Conservation (phyloP, 2,888 invertebrate species). For the Ligdia adustata region DNA sequence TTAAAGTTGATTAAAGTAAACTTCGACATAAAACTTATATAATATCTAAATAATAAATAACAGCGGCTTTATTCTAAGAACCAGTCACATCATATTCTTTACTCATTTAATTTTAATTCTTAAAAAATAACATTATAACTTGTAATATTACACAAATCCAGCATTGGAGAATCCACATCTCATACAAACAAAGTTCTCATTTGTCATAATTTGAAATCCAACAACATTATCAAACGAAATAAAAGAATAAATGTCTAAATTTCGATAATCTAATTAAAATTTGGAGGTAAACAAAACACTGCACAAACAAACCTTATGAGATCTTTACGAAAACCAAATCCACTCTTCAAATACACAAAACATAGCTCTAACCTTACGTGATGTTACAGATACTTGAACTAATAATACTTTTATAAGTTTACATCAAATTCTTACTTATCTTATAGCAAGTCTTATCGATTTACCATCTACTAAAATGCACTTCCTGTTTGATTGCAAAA, state of each 20-base stretch:
- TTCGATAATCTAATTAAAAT: constrained; percentile 73
- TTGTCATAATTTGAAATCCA: constrained; percentile 52
- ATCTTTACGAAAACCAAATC: constrained; percentile 84
- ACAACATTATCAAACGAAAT: constrained; percentile 49
- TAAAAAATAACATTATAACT: constrained; percentile 24
- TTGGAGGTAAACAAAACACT: constrained; percentile 83
- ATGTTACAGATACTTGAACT: constrained; percentile 60
- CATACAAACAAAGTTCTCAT: constrained; percentile 46
- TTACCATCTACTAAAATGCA: constrained; percentile 14
- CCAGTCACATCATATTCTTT: constrained; percentile 62
- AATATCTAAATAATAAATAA: constrained; percentile 79
- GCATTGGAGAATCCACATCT: constrained; percentile 53
- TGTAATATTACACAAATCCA: constrained; percentile 45
- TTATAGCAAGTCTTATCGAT: constrained; percentile 19
- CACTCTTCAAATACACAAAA: constrained; percentile 72
- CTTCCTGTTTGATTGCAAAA: constrained; percentile 10
- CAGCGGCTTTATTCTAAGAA: constrained; percentile 63
- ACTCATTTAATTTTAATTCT: constrained; percentile 38
- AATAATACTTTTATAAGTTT: constrained; percentile 73
- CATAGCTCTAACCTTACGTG: constrained; percentile 69
- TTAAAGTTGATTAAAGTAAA: constrained; percentile 40
- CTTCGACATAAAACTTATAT: constrained; percentile 40
- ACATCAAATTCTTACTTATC: constrained; percentile 33
- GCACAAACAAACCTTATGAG: constrained; percentile 83
- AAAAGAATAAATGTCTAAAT: constrained; percentile 50